Conservation (phyloP, 37 sponge, comb jelly and placozoan genomes). For the Spongilla lacustris region DNA sequence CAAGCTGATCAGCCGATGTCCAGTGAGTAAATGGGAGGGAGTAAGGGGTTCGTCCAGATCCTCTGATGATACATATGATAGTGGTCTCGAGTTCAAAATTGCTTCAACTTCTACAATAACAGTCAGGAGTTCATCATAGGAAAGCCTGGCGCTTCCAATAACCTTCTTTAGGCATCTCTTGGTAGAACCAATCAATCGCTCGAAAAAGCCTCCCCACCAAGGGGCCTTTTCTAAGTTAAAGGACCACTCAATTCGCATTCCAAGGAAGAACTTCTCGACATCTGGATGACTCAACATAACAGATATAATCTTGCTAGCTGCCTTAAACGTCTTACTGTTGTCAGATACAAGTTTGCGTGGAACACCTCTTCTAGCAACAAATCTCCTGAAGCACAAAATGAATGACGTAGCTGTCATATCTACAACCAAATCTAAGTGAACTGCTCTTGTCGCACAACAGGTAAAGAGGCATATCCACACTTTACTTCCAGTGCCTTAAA, state of each 20-base stretch:
- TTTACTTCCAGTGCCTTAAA: slow-evolving; percentile 1
- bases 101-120: slow-evolving; percentile 18
- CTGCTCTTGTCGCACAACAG: slow-evolving; percentile 40
- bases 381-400: slow-evolving; percentile 12
- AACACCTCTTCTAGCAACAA: slow-evolving; percentile 23
- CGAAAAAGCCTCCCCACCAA: slow-evolving; percentile 45
- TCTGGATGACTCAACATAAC: background rate
- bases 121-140: slow-evolving; percentile 32
- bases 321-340: slow-evolving; percentile 36
- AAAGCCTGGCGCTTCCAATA: slow-evolving; percentile 18
- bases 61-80: slow-evolving; percentile 25
- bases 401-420: slow-evolving; percentile 27
- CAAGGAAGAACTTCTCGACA: background rate
- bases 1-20: slow-evolving; percentile 11
- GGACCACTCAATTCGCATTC: slow-evolving; percentile 29
- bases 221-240: slow-evolving; percentile 33
- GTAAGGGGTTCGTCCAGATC: slow-evolving; percentile 42
- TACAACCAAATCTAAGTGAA: slow-evolving; percentile 38
- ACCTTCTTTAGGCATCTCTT: slow-evolving; percentile 34
- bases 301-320: background rate
- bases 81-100: slow-evolving; percentile 24
- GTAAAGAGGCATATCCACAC: slow-evolving; percentile 40
- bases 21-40: slow-evolving; percentile 30
- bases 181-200: slow-evolving; percentile 10
- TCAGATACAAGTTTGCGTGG: slow-evolving; percentile 20